Conservation (phyloP, 2,888 invertebrate species). For the Callinectes sapidus region DNA sequence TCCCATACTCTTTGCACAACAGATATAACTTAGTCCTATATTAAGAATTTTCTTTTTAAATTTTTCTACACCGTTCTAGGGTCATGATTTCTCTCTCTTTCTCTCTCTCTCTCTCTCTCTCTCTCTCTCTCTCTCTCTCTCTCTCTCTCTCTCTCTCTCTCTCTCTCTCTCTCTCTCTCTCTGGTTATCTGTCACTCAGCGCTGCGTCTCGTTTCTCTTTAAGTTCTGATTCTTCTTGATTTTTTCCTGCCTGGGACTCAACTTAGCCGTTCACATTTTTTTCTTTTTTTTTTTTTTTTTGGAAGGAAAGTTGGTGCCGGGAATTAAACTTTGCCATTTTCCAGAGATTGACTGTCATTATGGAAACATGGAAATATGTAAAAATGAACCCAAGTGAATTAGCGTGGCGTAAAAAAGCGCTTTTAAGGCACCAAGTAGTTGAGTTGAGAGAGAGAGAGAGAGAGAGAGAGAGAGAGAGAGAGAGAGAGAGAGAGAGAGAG, state of each 20-base stretch:
- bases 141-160: too few relatives aligned
- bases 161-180: not conserved
- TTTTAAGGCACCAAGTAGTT: not conserved
- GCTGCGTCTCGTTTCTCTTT: not conserved
- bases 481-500: too few relatives aligned
- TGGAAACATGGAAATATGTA: conserved; percentile 23
- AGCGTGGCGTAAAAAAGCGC: not conserved
- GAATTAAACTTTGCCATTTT: conserved; percentile 33
- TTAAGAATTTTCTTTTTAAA: too few relatives aligned
- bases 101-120: too few relatives aligned
- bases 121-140: too few relatives aligned
- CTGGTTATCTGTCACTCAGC: not conserved
- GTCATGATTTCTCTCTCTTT: too few relatives aligned
- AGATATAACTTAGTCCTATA: too few relatives aligned
- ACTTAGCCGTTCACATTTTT: conserved; percentile 3
- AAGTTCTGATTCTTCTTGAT: not conserved
- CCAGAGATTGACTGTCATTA: conserved; percentile 35
- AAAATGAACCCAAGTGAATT: conserved; percentile 24
- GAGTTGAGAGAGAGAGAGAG: not conserved
- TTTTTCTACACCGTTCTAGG: too few relatives aligned
- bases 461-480: too few relatives aligned
- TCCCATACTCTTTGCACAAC: too few relatives aligned
- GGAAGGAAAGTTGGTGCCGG: conserved; percentile 12
- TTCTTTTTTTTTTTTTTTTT: not conserved
- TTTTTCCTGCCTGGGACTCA: not conserved